Conservation (phyloP, 2,797 vertebrate species). For the Sibirionetta formosa region DNA sequence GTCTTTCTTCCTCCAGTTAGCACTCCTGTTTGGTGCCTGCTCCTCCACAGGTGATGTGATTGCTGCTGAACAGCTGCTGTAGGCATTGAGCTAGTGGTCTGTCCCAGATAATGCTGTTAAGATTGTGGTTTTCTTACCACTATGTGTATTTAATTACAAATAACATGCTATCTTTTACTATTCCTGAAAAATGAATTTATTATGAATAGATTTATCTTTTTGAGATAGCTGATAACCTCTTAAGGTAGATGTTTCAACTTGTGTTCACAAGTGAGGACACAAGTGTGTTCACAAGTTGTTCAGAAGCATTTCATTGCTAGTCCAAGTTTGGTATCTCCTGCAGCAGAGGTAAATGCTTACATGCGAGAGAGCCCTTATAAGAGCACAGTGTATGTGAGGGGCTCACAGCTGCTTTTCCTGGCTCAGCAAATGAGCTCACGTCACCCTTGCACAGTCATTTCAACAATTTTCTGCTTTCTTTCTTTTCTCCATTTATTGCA, state of each 20-base stretch:
- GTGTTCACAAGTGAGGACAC: background rate
- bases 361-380: background rate
- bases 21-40: background rate
- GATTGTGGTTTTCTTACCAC: background rate
- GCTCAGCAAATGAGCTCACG: background rate
- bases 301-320: background rate
- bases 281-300: background rate
- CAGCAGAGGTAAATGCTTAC: background rate
- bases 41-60: background rate
- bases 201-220: background rate
- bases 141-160: background rate
- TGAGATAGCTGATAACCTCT: background rate
- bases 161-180: background rate
- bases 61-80: background rate
- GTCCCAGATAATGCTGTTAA: background rate
- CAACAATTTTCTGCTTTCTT: background rate
- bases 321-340: background rate
- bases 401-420: background rate
- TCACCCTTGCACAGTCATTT: background rate
- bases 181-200: background rate
- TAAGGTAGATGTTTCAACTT: background rate
- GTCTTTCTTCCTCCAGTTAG: background rate
- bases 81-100: background rate
- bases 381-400: rapidly evolving
- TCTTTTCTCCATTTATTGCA: background rate